Percentiles rank a stretch among this genome's conserved stretches.
Evolutionary conservation across 2,113 vertebrate genomes (phyloP).

Genomic region (Muntiacus reevesi): DNA sequence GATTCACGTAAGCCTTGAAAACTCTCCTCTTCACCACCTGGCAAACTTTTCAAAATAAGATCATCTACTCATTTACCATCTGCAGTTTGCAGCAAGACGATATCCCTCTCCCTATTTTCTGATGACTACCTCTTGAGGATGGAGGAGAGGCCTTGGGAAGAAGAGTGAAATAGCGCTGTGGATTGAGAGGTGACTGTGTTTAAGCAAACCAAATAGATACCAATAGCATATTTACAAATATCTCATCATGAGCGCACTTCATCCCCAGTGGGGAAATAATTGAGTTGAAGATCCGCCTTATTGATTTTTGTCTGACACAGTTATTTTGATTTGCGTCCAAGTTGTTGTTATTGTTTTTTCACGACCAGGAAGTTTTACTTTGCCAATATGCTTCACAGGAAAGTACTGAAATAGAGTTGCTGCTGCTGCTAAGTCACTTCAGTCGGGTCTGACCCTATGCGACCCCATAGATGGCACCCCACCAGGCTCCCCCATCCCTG

Average conservation of each 20-base stretch:
- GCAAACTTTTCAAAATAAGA: not conserved
- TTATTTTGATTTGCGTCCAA: slow-evolving; percentile 40
- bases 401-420: not conserved
- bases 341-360: not conserved
- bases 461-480: too few species aligned
- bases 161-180: not conserved
- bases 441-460: too few species aligned
- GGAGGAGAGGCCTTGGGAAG: not conserved
- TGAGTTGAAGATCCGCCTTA: slow-evolving; percentile 22
- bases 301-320: slow-evolving; percentile 39
- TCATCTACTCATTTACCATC: not conserved
- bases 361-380: not conserved
- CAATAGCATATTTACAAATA: not conserved
- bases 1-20: not conserved
- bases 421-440: too few species aligned
- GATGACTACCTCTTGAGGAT: not conserved
- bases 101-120: not conserved
- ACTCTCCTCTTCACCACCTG: not conserved
- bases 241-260: not conserved
- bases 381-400: not conserved
- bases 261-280: not conserved
- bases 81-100: not conserved
- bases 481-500: too few species aligned
- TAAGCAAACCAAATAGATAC: not conserved
- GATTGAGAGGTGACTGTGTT: not conserved